phyloP scores from a whole-genome alignment of 2,888 invertebrate species.

The Lochmaea crataegi region DNA sequence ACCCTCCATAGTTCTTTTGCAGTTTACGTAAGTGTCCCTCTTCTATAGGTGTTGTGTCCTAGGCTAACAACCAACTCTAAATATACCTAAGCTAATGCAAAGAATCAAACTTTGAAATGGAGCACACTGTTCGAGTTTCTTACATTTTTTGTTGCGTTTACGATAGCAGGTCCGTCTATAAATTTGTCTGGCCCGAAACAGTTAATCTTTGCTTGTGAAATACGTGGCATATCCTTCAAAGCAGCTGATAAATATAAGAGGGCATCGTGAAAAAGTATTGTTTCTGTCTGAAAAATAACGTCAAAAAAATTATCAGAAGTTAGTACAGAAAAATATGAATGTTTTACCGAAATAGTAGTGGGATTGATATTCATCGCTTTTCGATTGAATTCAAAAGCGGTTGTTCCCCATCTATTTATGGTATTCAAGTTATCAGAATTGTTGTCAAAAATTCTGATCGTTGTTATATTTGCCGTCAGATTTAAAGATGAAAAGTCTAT shows the following conservation, averaged over 20 bases:
- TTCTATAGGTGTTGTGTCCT: too few relatives aligned
- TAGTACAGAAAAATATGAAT: background rate
- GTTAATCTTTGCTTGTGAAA: conserved; percentile 44
- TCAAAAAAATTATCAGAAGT: background rate
- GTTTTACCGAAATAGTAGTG: conserved; percentile 6
- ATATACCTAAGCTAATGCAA: too few relatives aligned
- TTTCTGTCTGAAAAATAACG: conserved; percentile 69
- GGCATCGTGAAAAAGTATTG: conserved; percentile 77
- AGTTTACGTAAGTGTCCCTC: too few relatives aligned
- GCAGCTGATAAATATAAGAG: conserved; percentile 73
- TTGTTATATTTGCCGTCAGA: conserved; percentile 77
- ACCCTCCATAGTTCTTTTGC: too few relatives aligned
- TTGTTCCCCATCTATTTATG: conserved; percentile 45
- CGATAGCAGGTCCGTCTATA: conserved; percentile 71
- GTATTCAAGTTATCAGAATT: conserved; percentile 63
- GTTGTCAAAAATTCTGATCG: conserved; percentile 73
- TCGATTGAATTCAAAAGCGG: conserved; percentile 38
- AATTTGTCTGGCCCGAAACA: conserved; percentile 64
- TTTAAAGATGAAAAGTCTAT: conserved; percentile 71
- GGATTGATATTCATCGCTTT: conserved; percentile 25
- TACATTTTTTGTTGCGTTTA: conserved; percentile 75
- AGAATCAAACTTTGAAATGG: too few relatives aligned
- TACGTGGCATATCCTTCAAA: conserved; percentile 51
- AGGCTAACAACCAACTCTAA: too few relatives aligned
- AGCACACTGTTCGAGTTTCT: conserved; percentile 44